Conservation (phyloP, 2,797 vertebrate genomes). For the Austrolebias charrua region DNA sequence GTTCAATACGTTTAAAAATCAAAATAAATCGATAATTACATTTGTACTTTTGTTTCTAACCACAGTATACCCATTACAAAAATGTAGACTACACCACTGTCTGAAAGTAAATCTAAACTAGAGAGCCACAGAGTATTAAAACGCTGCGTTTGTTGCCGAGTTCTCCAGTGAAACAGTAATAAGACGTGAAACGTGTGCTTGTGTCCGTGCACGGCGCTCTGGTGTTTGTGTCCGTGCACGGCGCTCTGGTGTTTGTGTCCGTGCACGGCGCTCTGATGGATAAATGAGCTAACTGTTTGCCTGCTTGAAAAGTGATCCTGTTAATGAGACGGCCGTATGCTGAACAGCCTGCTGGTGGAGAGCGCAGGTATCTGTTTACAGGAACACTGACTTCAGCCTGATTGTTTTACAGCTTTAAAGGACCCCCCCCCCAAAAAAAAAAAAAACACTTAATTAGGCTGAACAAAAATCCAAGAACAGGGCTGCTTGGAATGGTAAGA, state of each 20-base stretch:
- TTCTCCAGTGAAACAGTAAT: not conserved
- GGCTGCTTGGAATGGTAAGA: not conserved
- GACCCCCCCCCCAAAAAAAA: slow-evolving; percentile 7
- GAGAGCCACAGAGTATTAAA: too few relatives aligned
- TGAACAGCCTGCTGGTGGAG: slow-evolving; percentile 71
- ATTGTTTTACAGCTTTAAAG: slow-evolving; percentile 65
- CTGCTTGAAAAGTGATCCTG: slow-evolving; percentile 70
- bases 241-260: slow-evolving; percentile 1
- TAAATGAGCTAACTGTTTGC: slow-evolving; percentile 66
- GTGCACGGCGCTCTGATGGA: slow-evolving; percentile 28
- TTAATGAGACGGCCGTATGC: slow-evolving; percentile 61
- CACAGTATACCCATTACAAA: too few relatives aligned
- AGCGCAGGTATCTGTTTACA: slow-evolving; percentile 69
- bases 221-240: too few relatives aligned
- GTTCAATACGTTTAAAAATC: too few relatives aligned
- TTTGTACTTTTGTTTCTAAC: too few relatives aligned
- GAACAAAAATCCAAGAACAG: not conserved
- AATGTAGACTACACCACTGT: too few relatives aligned
- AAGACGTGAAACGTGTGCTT: not conserved
- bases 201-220: too few relatives aligned
- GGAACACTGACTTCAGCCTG: slow-evolving; percentile 57
- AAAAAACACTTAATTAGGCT: slow-evolving; percentile 16
- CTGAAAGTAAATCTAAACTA: slow-evolving; percentile 17
- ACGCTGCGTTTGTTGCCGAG: too few relatives aligned
- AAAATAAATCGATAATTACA: too few relatives aligned